Base-by-base conservation (phyloP, 2,888 invertebrate species). In the Falcaria lacertinaria region DNA sequence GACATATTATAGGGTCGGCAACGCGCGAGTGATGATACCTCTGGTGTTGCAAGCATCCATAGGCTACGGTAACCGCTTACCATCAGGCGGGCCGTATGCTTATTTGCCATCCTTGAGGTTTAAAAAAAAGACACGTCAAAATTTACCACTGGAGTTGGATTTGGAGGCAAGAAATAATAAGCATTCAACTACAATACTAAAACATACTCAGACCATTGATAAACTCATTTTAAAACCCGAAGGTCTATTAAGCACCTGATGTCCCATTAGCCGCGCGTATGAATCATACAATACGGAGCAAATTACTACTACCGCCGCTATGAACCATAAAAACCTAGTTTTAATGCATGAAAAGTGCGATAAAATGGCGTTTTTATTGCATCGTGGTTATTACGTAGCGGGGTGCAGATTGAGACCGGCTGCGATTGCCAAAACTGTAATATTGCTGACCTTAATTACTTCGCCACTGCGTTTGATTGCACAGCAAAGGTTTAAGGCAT, bases 311-410 rank as follows among this genome's bases (percentile, higher is more conserved):
- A 8, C 22, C 41, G 32, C 25, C 11, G 28, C 14, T 34, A 41
- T 37, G 38, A 13, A 17, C 25, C 45, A 33, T 37, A 33, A n/a
- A 34, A 46, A 34, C 33, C 42, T 11, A 41, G 44, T 41, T 52
- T 50, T 41, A 48, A 56, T 63, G 64, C 59, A 63, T 62, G 69
- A 72, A 70, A 73, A 73, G 60, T 69, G 69, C 64, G n/a, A 70
- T 59, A 60, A 69, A 28, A 60, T 54, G 51, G 54, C 54, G 44
- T 53, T 68, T 73, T 70, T 69, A 67, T 64, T 59, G 50, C 60
- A 28, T 3, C 7, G 28, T 28, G 28, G 28, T 11, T 7, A 28
- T 28, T 28, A 28, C 28, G 28, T 28, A 28, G 11, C 28, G 3
- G 11, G 7, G 1, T 28, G 28, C 28, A 28, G 28, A 28, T 28